Conservation (phyloP, 2,888 invertebrate genomes). For the Ypsolopha sequella region DNA sequence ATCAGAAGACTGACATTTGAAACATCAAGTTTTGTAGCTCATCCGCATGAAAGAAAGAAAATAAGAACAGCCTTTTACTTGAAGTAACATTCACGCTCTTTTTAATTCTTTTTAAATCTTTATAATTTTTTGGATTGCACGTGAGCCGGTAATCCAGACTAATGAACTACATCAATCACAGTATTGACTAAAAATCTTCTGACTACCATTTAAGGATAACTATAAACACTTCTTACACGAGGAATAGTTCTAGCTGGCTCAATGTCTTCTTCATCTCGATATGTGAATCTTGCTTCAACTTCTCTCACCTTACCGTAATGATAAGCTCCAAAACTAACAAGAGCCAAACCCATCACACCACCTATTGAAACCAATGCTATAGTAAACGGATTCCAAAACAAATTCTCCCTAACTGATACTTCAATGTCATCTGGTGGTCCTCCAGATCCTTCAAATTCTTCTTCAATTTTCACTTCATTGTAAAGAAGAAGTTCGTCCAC, state of each 20-base stretch:
- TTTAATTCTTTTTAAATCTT: too few species aligned
- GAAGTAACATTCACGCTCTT: too few species aligned
- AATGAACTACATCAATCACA: too few species aligned
- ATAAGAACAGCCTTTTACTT: too few species aligned
- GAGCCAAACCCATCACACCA: slow-evolving; percentile 11
- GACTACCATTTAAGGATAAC: too few species aligned
- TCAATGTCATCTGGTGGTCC: not conserved
- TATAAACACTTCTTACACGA: slow-evolving; percentile 8
- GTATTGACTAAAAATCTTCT: too few species aligned
- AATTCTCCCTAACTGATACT: not conserved
- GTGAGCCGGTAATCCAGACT: too few species aligned
- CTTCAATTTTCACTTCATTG: slow-evolving; percentile 2
- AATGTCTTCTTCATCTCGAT: slow-evolving; percentile 10
- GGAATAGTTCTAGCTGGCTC: slow-evolving; percentile 12
- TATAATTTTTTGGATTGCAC: too few species aligned
- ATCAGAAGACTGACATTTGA: too few species aligned
- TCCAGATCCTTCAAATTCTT: slow-evolving; percentile 1
- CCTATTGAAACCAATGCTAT: slow-evolving; percentile 20
- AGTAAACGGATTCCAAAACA: slow-evolving; percentile 20
- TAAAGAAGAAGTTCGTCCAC: not conserved
- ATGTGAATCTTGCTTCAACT: not conserved
- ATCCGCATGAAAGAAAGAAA: too few species aligned
- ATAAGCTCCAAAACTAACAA: slow-evolving; percentile 19
- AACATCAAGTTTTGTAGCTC: too few species aligned
- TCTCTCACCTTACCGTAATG: slow-evolving; percentile 17